These are phyloP conservation scores for Halichoerus grypus DNA, from an alignment of 2,113 vertebrate species.

Conservation along the genomic window DNA sequence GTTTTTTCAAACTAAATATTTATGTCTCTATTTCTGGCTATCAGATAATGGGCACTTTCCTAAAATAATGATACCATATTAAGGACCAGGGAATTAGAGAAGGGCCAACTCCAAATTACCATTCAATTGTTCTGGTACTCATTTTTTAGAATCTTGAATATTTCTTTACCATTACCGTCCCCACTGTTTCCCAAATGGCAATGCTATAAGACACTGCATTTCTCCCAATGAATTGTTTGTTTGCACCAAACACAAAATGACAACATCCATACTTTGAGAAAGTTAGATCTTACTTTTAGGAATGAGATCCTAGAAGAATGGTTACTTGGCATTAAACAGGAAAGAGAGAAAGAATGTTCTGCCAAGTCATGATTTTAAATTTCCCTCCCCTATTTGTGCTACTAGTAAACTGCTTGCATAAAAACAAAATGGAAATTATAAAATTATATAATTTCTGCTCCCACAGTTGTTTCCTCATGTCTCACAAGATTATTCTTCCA, in stretches of 20 bases:
- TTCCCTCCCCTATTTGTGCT: neutral
- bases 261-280: neutral
- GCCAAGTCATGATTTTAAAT: neutral
- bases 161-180: neutral
- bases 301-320: neutral
- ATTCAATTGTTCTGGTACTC: neutral
- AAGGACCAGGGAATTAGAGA: slow-evolving; percentile 10
- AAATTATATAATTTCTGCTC: slow-evolving; percentile 38
- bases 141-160: neutral
- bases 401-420: neutral
- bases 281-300: neutral
- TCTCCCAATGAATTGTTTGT: neutral
- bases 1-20: slow-evolving; percentile 60
- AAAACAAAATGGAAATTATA: slow-evolving; percentile 13
- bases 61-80: slow-evolving; percentile 47
- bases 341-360: neutral
- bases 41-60: neutral
- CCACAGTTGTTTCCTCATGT: neutral
- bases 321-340: neutral
- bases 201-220: neutral
- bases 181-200: neutral
- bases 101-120: neutral
- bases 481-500: neutral
- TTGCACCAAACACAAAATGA: neutral
- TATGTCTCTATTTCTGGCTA: slow-evolving; percentile 56